Percentiles rank a stretch among this genome's conserved stretches.
These are phyloP conservation scores for Hydriomena furcata DNA, from an alignment of 2,888 invertebrate genomes.

Conservation along the genomic window DNA sequence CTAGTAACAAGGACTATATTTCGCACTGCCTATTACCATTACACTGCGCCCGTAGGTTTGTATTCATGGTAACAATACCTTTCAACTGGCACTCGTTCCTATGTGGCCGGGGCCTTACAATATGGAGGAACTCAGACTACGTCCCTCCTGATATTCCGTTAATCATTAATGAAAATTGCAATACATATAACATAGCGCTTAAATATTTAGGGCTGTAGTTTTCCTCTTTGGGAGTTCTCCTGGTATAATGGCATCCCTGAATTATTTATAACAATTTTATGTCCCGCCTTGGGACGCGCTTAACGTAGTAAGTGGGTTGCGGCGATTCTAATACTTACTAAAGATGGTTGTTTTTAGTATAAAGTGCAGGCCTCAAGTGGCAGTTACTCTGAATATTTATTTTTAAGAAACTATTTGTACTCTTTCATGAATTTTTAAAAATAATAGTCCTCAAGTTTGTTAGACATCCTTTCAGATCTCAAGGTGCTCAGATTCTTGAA, in stretches of 20 bases:
- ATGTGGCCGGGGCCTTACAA: slow-evolving; percentile 8
- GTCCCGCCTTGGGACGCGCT: slow-evolving; percentile 54
- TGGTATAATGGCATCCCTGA: slow-evolving; percentile 71
- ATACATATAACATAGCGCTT: slow-evolving; percentile 78
- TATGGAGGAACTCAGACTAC: slow-evolving; percentile 19
- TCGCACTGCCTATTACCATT: too few relatives aligned
- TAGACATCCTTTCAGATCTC: too few relatives aligned
- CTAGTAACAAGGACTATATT: too few relatives aligned
- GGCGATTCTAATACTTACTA: not conserved
- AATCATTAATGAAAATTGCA: slow-evolving; percentile 81
- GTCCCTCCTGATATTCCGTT: slow-evolving; percentile 64
- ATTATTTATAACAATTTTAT: slow-evolving; percentile 79
- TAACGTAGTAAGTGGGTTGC: slow-evolving; percentile 17
- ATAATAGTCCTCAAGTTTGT: too few relatives aligned
- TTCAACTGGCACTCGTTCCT: not conserved
- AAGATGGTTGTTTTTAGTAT: too few relatives aligned
- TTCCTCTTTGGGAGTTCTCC: slow-evolving; percentile 59
- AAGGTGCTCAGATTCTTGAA: too few relatives aligned
- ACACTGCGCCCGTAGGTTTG: not conserved
- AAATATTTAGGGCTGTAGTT: slow-evolving; percentile 77
- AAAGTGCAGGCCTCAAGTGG: too few relatives aligned
- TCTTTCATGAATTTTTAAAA: too few relatives aligned
- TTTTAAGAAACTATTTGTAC: too few relatives aligned
- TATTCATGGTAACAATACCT: not conserved
- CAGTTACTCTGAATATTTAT: too few relatives aligned